Base-by-base conservation (phyloP, 2,888 invertebrate genomes). In the Trissolcus brochymenae region DNA sequence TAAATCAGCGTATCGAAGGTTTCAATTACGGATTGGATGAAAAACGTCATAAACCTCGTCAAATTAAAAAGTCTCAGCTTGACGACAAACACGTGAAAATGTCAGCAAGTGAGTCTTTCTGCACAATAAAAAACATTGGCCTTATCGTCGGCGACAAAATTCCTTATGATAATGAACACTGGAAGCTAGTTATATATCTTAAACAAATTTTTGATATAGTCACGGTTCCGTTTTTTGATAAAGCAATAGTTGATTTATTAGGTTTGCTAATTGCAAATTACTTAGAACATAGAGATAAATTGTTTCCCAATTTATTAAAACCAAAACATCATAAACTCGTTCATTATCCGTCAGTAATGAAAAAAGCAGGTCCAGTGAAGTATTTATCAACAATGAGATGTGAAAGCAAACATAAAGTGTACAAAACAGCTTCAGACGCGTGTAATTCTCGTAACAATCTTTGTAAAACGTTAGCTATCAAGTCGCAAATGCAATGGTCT, bases 311-410 rank as follows among this genome's bases (percentile, higher is more conserved):
- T 16, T 57, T 4, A 40, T n/a, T 81, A 11, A 80, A 79, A 55
- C 67, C 73, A 0, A 81, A 81, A 64, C 79, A 80, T 71, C 81
- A 81, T 43, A 62, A 74, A 16, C 41, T 78, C 0, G 9, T 79
- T 6, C 81, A 81, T 80, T 53, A 49, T 70, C 1, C 59, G 9
- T n/a, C n/a, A 17, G 14, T 76, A 4, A 72, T 80, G 66, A 40
- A 53, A 17, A 40, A 46, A n/a, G 1, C 14, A 4, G 46, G 46
- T 16, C 16, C 46, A n/a, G 3, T 46, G 6, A 46, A 16, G n/a
- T 2, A 46, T 46, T 46, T 46, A 3, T 46, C 46, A 46, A 46
- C 14, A 46, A n/a, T n/a, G 46, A 1, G 46, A 1, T 46, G 46
- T 4, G 46, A 46, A 6, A 46, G 46, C n/a, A 46, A 51, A 17